Evolutionary conservation across 2,113 vertebrate species (phyloP).

Genomic region (Tautogolabrus adspersus): DNA sequence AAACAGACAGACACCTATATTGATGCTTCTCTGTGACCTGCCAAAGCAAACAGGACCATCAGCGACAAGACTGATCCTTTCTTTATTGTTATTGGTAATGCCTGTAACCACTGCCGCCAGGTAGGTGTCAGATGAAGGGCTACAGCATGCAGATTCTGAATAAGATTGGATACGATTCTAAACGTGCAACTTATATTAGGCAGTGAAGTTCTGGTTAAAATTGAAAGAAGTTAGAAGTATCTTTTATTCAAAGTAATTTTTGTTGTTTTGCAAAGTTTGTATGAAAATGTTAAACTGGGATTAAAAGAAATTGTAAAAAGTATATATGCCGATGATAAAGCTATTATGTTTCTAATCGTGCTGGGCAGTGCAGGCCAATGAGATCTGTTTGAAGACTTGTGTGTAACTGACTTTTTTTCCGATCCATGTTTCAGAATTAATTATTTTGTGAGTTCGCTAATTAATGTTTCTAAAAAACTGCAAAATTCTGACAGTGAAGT

Average conservation of each 20-base stretch:
- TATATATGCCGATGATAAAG: neutral
- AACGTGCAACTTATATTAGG: neutral
- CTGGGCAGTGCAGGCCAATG: neutral
- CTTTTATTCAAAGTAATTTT: neutral
- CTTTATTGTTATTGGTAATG: too few relatives aligned
- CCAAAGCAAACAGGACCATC: too few relatives aligned
- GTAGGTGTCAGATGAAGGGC: too few relatives aligned
- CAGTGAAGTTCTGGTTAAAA: neutral
- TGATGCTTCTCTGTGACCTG: too few relatives aligned
- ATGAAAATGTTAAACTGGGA: neutral
- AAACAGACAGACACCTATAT: too few relatives aligned
- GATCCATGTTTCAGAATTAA: neutral
- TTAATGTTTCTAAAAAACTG: slow-evolving; percentile 37
- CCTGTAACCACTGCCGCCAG: too few relatives aligned
- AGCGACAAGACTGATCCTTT: too few relatives aligned
- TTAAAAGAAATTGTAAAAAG: too few relatives aligned
- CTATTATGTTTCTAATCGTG: neutral
- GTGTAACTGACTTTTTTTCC: neutral
- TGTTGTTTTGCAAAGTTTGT: neutral
- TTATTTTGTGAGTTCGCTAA: slow-evolving; percentile 14
- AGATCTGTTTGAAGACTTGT: neutral
- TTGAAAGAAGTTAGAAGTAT: neutral
- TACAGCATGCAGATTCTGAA: too few relatives aligned
- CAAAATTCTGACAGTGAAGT: slow-evolving; percentile 79
- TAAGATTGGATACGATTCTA: neutral